Base-by-base conservation (phyloP, 2,113 vertebrate species). In the Anseranas semipalmata region DNA sequence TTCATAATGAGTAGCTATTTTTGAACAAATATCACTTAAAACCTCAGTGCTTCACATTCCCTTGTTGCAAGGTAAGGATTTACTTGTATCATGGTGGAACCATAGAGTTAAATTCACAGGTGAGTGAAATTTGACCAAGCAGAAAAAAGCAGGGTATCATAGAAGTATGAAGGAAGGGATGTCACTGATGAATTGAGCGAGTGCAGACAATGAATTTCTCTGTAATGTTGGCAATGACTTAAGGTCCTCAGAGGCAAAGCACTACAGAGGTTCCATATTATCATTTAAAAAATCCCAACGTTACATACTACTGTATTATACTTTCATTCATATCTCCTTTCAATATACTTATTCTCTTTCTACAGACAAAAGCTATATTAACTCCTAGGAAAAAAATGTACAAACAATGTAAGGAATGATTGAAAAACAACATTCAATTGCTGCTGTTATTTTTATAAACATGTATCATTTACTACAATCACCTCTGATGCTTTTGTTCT, bases 401-500 rank as follows among this genome's bases (percentile, higher is more conserved):
- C 71, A 90, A 86, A 93, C 85, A 95, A 86, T 2, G 60, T 63
- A 89, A 27, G 41, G 84, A 91, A 88, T 0, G 19, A 74, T 16
- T 56, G 45, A 81, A 84, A 92, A 88, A 76, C 71, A 94, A 68
- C 52, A 84, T 82, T 74, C 71, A 84, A 72, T 88, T 82, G 81
- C 74, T 74, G 70, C 71, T 90, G 89, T 77, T 97, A 58, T 89
- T 94, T 94, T 83, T 65, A 91, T 65, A 90, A 96, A 90, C 87
- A 87, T 0, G 19, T 71, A 81, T 72, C 85, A 75, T 90, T 96
- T 95, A 53, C 77, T 94, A 32, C 96, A 97, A 96, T 96, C 85
- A 85, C 71, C 91, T 66, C 75, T 71, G 94, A 94, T 83, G 89
- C 81, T 89, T 95, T 84, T 91, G 46, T 93, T 96, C 93, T 80